Evolutionary conservation across 2,113 vertebrate species (phyloP).

Genomic region (Epinephelus fuscoguttatus): DNA sequence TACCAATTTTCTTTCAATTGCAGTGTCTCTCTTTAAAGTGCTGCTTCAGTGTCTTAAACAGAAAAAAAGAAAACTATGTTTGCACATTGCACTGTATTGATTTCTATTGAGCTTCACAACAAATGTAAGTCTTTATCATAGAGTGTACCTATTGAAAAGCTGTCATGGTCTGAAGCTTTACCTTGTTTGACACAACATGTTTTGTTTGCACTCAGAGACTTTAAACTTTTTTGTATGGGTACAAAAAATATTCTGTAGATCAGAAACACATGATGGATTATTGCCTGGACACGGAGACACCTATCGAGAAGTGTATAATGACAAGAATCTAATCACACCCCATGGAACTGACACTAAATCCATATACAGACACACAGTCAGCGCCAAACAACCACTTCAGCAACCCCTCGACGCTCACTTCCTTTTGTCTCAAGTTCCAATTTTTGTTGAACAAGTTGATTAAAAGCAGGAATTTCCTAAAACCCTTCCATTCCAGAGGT

Average conservation of each 20-base stretch:
- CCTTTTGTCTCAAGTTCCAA: background rate
- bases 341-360: background rate
- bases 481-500: slow-evolving; percentile 51
- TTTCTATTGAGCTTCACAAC: slow-evolving; percentile 42
- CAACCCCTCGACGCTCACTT: background rate
- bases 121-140: slow-evolving; percentile 33
- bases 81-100: slow-evolving; percentile 32
- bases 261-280: background rate
- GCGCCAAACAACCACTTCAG: background rate
- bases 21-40: slow-evolving; percentile 31
- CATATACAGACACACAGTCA: background rate
- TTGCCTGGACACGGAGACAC: background rate
- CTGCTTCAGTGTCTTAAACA: slow-evolving; percentile 24
- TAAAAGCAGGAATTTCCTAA: slow-evolving; percentile 50
- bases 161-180: slow-evolving; percentile 19
- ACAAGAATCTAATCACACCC: background rate
- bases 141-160: slow-evolving; percentile 1
- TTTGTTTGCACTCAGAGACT: background rate
- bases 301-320: background rate
- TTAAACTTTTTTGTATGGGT: slow-evolving; percentile 8
- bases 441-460: slow-evolving; percentile 28
- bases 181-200: slow-evolving; percentile 21
- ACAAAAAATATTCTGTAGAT: slow-evolving; percentile 29
- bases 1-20: slow-evolving; percentile 21
- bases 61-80: slow-evolving; percentile 10